A percentile compares a stretch with the other conserved stretches of the same genome.
Conservation (phyloP, 35 echinoderm and acorn worm species). For the Patiria miniata region DNA sequence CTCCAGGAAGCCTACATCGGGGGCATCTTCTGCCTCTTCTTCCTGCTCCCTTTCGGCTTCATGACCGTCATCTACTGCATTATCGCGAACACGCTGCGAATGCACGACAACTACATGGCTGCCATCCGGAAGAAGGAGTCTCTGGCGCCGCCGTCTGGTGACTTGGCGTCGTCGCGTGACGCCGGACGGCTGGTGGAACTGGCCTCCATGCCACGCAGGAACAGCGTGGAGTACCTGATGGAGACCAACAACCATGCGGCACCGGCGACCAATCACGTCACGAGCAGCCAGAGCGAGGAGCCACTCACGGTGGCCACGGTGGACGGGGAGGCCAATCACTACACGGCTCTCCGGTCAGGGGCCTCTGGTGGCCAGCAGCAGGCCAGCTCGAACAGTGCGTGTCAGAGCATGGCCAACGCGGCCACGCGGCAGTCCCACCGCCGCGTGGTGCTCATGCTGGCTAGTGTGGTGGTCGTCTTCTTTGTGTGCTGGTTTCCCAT, state of each 20-base stretch:
- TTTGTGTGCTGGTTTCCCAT: slow-evolving; percentile 91
- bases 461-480: slow-evolving; percentile 76
- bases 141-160: background rate
- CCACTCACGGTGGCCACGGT: background rate
- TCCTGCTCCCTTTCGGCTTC: slow-evolving; percentile 73
- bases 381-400: background rate
- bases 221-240: background rate
- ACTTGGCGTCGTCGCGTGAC: background rate
- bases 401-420: slow-evolving; percentile 12
- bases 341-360: background rate
- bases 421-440: slow-evolving; percentile 46
- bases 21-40: slow-evolving; percentile 63
- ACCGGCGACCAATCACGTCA: background rate
- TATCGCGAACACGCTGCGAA: slow-evolving; percentile 67
- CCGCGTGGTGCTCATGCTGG: slow-evolving; percentile 65
- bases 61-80: slow-evolving; percentile 67
- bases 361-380: background rate
- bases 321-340: background rate
- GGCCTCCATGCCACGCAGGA: background rate
- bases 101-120: slow-evolving; percentile 76
- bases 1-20: slow-evolving; percentile 51
- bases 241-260: background rate
- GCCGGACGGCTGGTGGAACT: background rate
- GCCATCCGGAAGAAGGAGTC: slow-evolving; percentile 55
- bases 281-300: background rate